Base-by-base conservation (phyloP, 53 echinoderm and acorn worm genomes). In the Henricia sp. region DNA sequence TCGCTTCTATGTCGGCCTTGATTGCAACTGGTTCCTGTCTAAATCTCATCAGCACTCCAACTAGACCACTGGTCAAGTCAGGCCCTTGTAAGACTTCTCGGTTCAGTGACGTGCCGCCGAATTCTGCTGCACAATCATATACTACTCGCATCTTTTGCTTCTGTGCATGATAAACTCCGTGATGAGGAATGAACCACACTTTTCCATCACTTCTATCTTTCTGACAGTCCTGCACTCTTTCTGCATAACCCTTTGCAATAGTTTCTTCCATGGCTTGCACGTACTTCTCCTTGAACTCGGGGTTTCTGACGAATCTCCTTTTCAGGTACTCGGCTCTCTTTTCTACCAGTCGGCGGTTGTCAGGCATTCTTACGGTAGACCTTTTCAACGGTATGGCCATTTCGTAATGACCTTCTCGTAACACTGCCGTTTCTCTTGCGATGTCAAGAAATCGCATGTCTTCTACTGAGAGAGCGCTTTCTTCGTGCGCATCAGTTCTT, bases 21-120 rank as follows among this genome's bases (percentile, higher is more conserved):
- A 91, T n/a, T 17, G 82, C 82, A 17, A 87, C 60, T 2, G n/a
- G 54, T 50, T 77, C 87, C 33, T 76, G 56, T 19, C 91, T 37
- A 36, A 95, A 95, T 25, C 95, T 85, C 55, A 71, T 84, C 38
- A 95, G 36, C 0, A 90, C 92, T 19, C 90, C 91, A 27, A 84
- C 77, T 21, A 91, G 72, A 14, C 33, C 68, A 26, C 86, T 89
- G 3, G 78, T 89, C 20, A 89, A 66, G 27, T 91, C 84, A 16
- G 91, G 91, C 39, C 91, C 91, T 71, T 91, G 91, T 29, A 87
- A 37, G 2, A 91, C 68, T 27, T 94, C 77, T 8, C 83, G 41
- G 51, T 94, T 94, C 14, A 94, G 84, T 23, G 88, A 90, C 0
- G 42, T 39, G 3, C 93, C 93, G 29, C 86, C 41, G 66, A 77